phyloP scores from a whole-genome alignment of 1,140 invertebrate species.

The Cataglyphis hispanica region DNA sequence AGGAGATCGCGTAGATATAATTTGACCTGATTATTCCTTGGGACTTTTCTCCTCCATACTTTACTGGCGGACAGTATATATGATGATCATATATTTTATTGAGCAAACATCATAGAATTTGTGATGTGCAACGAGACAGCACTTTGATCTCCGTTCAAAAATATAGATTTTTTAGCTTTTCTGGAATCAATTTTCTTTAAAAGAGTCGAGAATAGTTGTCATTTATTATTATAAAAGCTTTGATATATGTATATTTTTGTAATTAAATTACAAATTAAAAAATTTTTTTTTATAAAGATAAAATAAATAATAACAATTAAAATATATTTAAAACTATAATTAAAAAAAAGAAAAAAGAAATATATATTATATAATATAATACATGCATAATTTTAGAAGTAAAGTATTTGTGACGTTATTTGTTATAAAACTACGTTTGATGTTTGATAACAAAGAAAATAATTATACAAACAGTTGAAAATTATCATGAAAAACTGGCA shows the following conservation, averaged over 20 bases:
- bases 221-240: not conserved
- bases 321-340: conserved; percentile 6
- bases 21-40: conserved; percentile 52
- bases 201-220: not conserved
- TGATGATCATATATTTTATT: conserved; percentile 50
- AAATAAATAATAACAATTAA: not conserved
- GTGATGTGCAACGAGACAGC: conserved; percentile 29
- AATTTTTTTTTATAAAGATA: not conserved
- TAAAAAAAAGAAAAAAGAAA: not conserved
- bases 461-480: conserved; percentile 13
- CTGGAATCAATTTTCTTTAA: not conserved
- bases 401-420: conserved; percentile 3
- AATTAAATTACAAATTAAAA: not conserved
- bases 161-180: too few species aligned
- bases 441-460: not conserved
- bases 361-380: not conserved
- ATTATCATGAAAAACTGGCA: not conserved
- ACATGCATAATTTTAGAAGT: not conserved
- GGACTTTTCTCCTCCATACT: conserved; percentile 40
- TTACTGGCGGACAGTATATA: conserved; percentile 27
- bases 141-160: not conserved
- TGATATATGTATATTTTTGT: not conserved
- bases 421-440: not conserved
- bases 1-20: conserved; percentile 20
- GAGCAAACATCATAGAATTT: not conserved